Base-by-base conservation (phyloP, 2,888 invertebrate genomes). In the Cylindroiulus punctatus region DNA sequence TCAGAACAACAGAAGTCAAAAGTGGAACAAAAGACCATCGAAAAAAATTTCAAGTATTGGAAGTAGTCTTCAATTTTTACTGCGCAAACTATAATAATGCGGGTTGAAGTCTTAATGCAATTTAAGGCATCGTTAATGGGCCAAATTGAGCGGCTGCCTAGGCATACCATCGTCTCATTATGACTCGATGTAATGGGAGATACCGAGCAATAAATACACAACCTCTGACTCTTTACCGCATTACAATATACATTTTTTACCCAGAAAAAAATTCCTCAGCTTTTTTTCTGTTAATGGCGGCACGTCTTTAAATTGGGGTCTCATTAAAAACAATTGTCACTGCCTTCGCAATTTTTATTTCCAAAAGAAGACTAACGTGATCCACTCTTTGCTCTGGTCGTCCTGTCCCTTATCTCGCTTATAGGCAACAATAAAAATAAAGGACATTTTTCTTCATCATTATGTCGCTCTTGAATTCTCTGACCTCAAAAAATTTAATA, bases 261-360 rank as follows among this genome's bases (percentile, higher is more conserved):
- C 30, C 17, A 14, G 4, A 83, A 83, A 83, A 83, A 83, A 83
- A 83, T 83, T 30, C 52, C 52, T 44, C 14, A n/a, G 17, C 10
- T 76, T 76, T 76, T 65, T 32, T 32, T 26, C 26, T 26, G 76
- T 76, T 76, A 76, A 76, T 30, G 76, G 76, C 76, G 76, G 76
- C 76, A 30, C 30, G 76, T 76, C 76, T 76, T 76, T 76, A 76
- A 76, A 76, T 76, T 76, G 76, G 76, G 76, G 30, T 76, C 76
- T 76, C 76, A 76, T 76, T 76, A 76, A 76, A 76, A 76, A 76
- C 76, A 76, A 76, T 76, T 76, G 76, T 76, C 76, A 76, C 76
- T 76, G 30, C 17, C 76, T 76, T 32, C 76, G 30, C 12, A 76
- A 26, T 76, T 76, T 76, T 76, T 76, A 76, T 32, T 76, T 76